Evolutionary conservation across 1,140 invertebrate species (phyloP).

Genomic region (Caenorhabditis remanei): DNA sequence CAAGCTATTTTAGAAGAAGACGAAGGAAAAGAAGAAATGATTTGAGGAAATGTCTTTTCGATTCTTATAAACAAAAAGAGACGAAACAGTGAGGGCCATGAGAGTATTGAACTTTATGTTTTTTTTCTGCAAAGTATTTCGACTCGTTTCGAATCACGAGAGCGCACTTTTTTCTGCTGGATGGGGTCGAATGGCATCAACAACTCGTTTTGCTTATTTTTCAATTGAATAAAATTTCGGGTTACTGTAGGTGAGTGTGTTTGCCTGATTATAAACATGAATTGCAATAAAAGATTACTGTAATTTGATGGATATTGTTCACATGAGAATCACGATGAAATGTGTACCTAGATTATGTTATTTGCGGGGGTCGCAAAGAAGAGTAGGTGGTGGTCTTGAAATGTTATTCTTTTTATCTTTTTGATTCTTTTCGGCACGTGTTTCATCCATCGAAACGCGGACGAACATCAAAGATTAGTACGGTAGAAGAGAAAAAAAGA

Average conservation of each 20-base stretch:
- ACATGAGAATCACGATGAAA: slow-evolving; percentile 16
- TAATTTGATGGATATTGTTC: neutral
- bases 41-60: neutral
- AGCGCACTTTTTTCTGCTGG: slow-evolving; percentile 4
- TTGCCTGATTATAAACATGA: too few relatives aligned
- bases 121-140: slow-evolving; percentile 11
- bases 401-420: slow-evolving; percentile 27
- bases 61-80: slow-evolving; percentile 9
- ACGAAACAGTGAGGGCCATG: neutral
- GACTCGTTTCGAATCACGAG: slow-evolving; percentile 45
- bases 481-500: slow-evolving; percentile 11
- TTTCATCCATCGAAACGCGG: slow-evolving; percentile 31
- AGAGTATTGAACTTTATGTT: slow-evolving; percentile 46
- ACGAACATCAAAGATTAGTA: slow-evolving; percentile 40
- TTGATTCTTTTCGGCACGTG: slow-evolving; percentile 40
- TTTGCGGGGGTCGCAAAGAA: neutral
- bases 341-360: slow-evolving; percentile 21
- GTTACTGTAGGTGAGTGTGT: neutral
- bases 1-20: neutral
- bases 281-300: too few relatives aligned
- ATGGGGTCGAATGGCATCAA: slow-evolving; percentile 22
- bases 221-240: neutral
- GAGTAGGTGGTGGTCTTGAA: neutral
- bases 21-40: slow-evolving; percentile 7
- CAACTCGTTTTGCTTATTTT: slow-evolving; percentile 47